Evolutionary conservation across 2,888 invertebrate genomes (phyloP).

Genomic region (Drosophila dives): DNA sequence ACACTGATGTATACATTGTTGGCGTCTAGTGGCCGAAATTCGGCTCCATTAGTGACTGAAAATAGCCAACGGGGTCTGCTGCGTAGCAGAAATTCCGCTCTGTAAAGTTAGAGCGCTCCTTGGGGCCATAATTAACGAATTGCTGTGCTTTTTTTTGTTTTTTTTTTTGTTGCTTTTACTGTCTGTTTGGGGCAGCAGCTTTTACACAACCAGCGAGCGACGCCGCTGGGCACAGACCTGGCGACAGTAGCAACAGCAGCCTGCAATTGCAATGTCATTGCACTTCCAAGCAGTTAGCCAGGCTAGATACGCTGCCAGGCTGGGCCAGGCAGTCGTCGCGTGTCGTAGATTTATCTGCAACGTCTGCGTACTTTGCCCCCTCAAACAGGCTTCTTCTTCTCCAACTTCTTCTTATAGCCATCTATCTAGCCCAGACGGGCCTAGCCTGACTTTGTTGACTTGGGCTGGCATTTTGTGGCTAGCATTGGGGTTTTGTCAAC

Average conservation of each 20-base stretch:
- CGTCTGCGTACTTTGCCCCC: conserved; percentile 70
- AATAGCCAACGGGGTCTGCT: conserved; percentile 25
- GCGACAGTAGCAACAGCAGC: conserved; percentile 43
- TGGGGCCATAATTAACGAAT: conserved; percentile 71
- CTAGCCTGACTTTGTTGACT: conserved; percentile 12
- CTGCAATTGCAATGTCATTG: conserved; percentile 60
- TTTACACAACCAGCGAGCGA: conserved; percentile 26
- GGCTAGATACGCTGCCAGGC: conserved; percentile 21
- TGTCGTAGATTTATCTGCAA: conserved; percentile 67
- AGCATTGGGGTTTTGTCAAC: conserved; percentile 68
- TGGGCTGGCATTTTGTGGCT: conserved; percentile 21
- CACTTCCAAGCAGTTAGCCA: conserved; percentile 43
- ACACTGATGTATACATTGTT: conserved; percentile 44
- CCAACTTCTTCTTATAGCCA: conserved; percentile 18
- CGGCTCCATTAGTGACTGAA: conserved; percentile 34
- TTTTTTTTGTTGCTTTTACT: conserved; percentile 2
- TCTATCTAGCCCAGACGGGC: conserved; percentile 24
- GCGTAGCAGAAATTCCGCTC: conserved; percentile 47
- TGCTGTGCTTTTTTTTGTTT: conserved; percentile 9
- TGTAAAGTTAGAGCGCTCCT: conserved; percentile 40
- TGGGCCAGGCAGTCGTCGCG: conserved; percentile 15
- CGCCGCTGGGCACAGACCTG: conserved; percentile 33
- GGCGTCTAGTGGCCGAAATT: conserved; percentile 36
- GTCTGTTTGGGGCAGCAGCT: conserved; percentile 48
- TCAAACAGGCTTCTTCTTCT: conserved; percentile 51